Evolutionary conservation across 2,888 invertebrate genomes (phyloP).

Genomic region (Agelastica alni): DNA sequence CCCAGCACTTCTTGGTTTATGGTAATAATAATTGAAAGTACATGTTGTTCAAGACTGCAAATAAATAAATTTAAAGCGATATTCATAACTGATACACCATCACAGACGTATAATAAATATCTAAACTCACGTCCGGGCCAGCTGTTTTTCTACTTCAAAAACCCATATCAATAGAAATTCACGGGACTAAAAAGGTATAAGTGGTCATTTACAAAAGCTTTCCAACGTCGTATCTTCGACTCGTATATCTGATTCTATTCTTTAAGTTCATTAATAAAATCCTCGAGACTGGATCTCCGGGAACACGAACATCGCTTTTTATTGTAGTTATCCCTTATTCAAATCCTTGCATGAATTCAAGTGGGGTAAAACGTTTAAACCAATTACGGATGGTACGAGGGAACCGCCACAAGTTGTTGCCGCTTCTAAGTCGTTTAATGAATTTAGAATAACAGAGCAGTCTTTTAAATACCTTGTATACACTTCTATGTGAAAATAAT

Average conservation of each 20-base stretch:
- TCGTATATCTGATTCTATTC: constrained; percentile 10
- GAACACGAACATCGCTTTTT: constrained; percentile 12
- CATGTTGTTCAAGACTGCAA: too few species aligned
- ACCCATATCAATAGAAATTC: background rate
- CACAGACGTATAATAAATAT: too few species aligned
- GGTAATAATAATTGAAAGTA: too few species aligned
- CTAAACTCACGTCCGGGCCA: too few species aligned
- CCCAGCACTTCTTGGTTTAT: too few species aligned
- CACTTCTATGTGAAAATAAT: too few species aligned
- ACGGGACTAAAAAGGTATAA: background rate
- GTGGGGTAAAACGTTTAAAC: constrained; percentile 15
- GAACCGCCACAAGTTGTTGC: constrained; percentile 8
- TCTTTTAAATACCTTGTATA: too few species aligned
- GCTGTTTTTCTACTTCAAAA: constrained; percentile 2
- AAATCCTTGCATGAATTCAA: constrained; percentile 11
- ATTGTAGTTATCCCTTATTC: constrained; percentile 12
- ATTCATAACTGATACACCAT: too few species aligned
- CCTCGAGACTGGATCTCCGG: too few species aligned
- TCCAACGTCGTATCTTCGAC: constrained; percentile 2
- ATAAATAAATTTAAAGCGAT: too few species aligned
- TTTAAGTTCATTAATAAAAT: constrained; percentile 16
- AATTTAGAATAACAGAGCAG: too few species aligned
- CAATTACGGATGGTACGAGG: constrained; percentile 21
- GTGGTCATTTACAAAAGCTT: background rate
- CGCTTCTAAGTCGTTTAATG: too few species aligned